Conservation (phyloP, 2,113 vertebrate species). For the Callospermophilus lateralis region DNA sequence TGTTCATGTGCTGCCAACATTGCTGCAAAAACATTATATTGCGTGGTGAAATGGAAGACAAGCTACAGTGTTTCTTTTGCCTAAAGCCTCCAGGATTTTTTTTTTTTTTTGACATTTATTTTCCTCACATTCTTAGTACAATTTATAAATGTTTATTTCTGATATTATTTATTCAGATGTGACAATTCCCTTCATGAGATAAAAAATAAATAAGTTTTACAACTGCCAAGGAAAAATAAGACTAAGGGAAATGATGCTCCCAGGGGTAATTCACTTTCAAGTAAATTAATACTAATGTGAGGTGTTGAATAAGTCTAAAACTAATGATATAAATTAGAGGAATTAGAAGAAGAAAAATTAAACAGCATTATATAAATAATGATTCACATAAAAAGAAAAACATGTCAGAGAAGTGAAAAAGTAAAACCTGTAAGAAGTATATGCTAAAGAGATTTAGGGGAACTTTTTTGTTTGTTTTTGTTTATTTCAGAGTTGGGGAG, state of each 20-base stretch:
- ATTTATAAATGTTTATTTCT: slow-evolving; percentile 47
- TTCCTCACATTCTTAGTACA: background rate
- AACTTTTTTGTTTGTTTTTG: background rate
- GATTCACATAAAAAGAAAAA: background rate
- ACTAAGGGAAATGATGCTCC: background rate
- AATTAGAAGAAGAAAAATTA: background rate
- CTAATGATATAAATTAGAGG: background rate
- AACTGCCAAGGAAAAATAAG: slow-evolving; percentile 26
- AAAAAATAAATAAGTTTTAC: background rate
- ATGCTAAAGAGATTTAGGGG: background rate
- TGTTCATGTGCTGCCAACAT: background rate
- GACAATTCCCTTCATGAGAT: background rate
- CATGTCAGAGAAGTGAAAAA: background rate
- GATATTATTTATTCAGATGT: slow-evolving; percentile 3
- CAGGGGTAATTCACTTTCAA: background rate
- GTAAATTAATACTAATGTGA: slow-evolving; percentile 27
- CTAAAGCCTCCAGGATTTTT: background rate
- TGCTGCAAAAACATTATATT: background rate
- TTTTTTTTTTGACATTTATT: background rate
- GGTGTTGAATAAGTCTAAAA: slow-evolving; percentile 32
- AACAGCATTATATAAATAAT: background rate
- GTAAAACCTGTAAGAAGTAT: background rate
- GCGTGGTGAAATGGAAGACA: background rate
- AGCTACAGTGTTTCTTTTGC: background rate
- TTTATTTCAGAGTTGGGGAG: background rate